Evolutionary conservation across 2,113 vertebrate species (phyloP).

Genomic region (Turdus rufiventris): DNA sequence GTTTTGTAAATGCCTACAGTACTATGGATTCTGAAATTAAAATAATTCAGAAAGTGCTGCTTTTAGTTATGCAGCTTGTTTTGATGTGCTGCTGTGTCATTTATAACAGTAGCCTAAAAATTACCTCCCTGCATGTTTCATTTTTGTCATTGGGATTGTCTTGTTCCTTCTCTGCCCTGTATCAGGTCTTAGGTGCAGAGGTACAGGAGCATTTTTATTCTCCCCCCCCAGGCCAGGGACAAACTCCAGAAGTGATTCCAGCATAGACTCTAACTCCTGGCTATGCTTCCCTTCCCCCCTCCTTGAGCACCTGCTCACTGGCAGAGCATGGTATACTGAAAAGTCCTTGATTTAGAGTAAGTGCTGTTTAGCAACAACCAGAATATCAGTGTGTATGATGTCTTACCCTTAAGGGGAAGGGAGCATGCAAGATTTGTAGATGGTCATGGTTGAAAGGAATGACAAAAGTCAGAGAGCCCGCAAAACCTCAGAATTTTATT

Average conservation of each 20-base stretch:
- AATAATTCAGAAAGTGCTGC: background rate
- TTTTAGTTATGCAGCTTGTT: background rate
- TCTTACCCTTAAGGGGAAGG: background rate
- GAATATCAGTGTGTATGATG: background rate
- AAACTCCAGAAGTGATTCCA: background rate
- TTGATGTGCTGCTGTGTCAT: background rate
- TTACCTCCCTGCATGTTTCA: background rate
- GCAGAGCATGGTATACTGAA: background rate
- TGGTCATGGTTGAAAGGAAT: background rate
- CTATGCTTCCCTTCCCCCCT: background rate
- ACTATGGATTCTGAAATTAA: background rate
- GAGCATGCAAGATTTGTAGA: background rate
- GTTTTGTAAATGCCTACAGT: background rate
- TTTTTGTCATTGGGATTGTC: background rate
- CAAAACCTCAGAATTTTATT: background rate
- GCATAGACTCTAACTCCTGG: background rate
- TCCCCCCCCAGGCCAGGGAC: background rate
- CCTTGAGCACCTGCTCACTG: background rate
- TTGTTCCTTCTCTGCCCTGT: background rate
- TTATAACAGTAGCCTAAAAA: background rate
- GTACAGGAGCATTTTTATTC: background rate
- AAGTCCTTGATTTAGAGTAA: background rate
- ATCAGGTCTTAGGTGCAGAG: background rate
- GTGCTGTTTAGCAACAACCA: background rate
- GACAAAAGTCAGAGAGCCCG: background rate